Evolutionary conservation across 1,140 invertebrate species (phyloP), one percentile per base, ranked within the genome.

Genomic region (Temnothorax nylanderi): DNA sequence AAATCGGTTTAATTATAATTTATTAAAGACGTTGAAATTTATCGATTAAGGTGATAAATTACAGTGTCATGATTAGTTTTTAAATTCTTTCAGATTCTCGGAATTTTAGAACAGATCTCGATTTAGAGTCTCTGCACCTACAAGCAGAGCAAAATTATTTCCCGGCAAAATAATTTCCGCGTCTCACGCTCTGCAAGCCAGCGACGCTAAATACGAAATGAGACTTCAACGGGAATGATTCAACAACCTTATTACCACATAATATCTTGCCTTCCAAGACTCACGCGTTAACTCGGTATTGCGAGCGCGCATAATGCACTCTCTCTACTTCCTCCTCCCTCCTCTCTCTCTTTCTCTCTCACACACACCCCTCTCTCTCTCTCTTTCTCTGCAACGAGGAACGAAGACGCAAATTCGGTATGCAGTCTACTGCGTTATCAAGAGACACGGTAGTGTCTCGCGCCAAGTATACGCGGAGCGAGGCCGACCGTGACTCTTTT

Each of bases 161-260:
- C 69, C 49, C 44, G 41, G 69, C 54, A 49, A 84, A 84, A 84
- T 75, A 75, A 84, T 75, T 84, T 75, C 69, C 69, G 69, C 69
- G 32, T 84, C 69, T 84, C 80, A 75, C 80, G 80, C 80, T 74
- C 69, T 60, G 80, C 54, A 60, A 84, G 69, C 80, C 54, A 84
- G 80, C 54, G 54, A 84, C 80, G 67, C 56, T 84, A 84, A 84
- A 84, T 84, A 75, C 41, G 69, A 84, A 84, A 84, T 84, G 69
- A 84, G 80, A 84, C 80, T 84, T 84, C 69, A 84, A 84, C 80
- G 41, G 54, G 80, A 84, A 84, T 84, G 80, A 84, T 84, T 84
- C 80, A 84, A 84, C 80, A 84, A 75, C 80, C 80, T 84, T 84
- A 84, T 84, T 84, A 84, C 69, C 80, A 74, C 80, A 84, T 84